Evolutionary conservation across 2,888 invertebrate species (phyloP).

Genomic region (Drosophila putrida): DNA sequence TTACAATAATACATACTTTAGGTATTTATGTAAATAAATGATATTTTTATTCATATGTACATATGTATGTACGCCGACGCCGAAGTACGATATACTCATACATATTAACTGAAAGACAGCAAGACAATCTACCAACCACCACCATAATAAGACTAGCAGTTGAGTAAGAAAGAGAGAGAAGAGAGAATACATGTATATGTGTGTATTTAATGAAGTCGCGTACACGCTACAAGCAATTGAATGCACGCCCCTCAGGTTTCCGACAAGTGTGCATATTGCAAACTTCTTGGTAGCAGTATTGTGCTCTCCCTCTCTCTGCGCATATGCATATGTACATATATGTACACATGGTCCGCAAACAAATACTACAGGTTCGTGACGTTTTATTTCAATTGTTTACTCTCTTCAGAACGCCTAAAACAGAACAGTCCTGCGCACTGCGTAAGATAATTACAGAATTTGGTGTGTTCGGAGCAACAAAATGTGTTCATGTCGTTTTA

Average conservation of each 20-base stretch:
- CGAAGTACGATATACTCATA: not conserved
- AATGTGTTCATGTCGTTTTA: slow-evolving; percentile 17
- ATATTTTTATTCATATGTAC: not conserved
- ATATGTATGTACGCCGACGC: not conserved
- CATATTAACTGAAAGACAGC: slow-evolving; percentile 1
- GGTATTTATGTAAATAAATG: not conserved
- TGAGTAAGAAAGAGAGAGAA: slow-evolving; percentile 47
- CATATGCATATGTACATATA: not conserved
- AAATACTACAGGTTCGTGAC: slow-evolving; percentile 14
- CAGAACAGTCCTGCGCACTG: slow-evolving; percentile 35
- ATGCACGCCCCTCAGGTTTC: slow-evolving; percentile 64
- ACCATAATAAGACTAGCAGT: slow-evolving; percentile 1
- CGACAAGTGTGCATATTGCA: slow-evolving; percentile 15
- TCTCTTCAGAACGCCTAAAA: slow-evolving; percentile 6
- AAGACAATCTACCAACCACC: slow-evolving; percentile 38
- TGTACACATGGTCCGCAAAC: not conserved
- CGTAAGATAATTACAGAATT: slow-evolving; percentile 8
- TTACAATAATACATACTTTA: slow-evolving; percentile 15
- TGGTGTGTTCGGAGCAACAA: slow-evolving; percentile 22
- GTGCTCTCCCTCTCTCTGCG: slow-evolving; percentile 21
- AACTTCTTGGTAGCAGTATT: not conserved
- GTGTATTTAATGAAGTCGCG: slow-evolving; percentile 8
- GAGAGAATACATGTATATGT: slow-evolving; percentile 45
- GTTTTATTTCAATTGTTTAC: slow-evolving; percentile 9
- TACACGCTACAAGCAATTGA: slow-evolving; percentile 45